phyloP scores from a whole-genome alignment of 2,888 invertebrate species.

The Biston betularia region DNA sequence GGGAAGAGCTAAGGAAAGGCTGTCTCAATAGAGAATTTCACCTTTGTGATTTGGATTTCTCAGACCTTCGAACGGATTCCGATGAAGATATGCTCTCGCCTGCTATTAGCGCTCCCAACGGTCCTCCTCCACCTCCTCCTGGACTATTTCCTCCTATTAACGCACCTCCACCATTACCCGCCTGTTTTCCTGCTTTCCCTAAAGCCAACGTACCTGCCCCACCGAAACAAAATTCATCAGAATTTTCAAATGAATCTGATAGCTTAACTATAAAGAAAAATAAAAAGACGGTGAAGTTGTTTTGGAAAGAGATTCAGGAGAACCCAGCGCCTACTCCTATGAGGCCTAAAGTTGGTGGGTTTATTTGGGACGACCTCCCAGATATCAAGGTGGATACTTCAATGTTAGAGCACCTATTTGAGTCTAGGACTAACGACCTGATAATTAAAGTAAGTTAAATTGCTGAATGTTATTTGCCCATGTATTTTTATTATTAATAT shows the following conservation, averaged over 20 bases:
- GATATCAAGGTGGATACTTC: slow-evolving; percentile 95
- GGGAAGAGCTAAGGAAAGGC: slow-evolving; percentile 94
- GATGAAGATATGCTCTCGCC: slow-evolving; percentile 93
- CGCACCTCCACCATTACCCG: slow-evolving; percentile 83
- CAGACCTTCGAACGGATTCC: slow-evolving; percentile 95
- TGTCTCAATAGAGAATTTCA: slow-evolving; percentile 91
- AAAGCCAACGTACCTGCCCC: slow-evolving; percentile 72
- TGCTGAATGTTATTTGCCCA: background rate
- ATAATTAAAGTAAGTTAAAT: slow-evolving; percentile 89
- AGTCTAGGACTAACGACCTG: slow-evolving; percentile 98
- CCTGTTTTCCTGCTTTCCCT: slow-evolving; percentile 76
- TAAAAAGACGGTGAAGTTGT: slow-evolving; percentile 98
- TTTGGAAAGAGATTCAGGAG: slow-evolving; percentile 98
- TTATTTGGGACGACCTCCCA: slow-evolving; percentile 97
- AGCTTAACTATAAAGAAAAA: slow-evolving; percentile 90
- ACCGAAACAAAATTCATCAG: slow-evolving; percentile 68
- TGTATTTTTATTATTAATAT: background rate
- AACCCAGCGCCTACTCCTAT: slow-evolving; percentile 85
- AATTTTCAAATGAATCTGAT: slow-evolving; percentile 74
- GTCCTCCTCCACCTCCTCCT: slow-evolving; percentile 93
- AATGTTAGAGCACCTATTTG: slow-evolving; percentile 98
- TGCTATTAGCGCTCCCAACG: slow-evolving; percentile 87
- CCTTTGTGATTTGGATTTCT: slow-evolving; percentile 98
- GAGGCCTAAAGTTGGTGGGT: slow-evolving; percentile 87
- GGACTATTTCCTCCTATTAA: slow-evolving; percentile 85